Conservation (phyloP, 2,888 invertebrate genomes). For the Ryuthela nishihirai region DNA sequence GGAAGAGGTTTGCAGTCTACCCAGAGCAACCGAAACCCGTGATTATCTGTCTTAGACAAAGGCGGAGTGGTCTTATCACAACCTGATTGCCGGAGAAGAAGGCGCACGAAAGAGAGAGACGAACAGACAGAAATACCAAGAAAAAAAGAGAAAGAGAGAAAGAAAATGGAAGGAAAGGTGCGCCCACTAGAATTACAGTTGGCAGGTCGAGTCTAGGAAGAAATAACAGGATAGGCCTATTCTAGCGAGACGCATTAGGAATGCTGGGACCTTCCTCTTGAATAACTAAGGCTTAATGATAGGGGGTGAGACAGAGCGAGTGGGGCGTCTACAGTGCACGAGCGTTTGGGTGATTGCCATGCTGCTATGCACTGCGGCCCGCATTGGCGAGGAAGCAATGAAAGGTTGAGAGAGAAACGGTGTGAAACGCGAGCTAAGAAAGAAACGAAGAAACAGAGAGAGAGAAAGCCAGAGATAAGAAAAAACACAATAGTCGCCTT, state of each 20-base stretch:
- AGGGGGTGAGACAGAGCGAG: conserved; percentile 21
- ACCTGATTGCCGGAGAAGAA: conserved; percentile 36
- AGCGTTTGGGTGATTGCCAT: conserved; percentile 30
- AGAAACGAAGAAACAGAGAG: no score
- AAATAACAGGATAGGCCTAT: conserved; percentile 37
- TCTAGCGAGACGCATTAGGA: conserved; percentile 35
- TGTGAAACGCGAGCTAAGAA: no score
- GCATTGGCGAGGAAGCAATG: no score
- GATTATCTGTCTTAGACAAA: conserved; percentile 35
- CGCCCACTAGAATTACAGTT: conserved; percentile 33
- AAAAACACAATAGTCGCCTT: no score
- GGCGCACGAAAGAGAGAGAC: conserved; percentile 10
- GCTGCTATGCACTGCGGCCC: conserved; percentile 15
- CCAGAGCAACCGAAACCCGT: conserved; percentile 31
- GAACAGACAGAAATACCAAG: conserved; percentile 5
- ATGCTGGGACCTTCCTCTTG: conserved; percentile 37
- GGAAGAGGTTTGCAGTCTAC: conserved; percentile 29
- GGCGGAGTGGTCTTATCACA: conserved; percentile 30
- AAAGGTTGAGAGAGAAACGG: no score
- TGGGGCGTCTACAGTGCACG: no score
- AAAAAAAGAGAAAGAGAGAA: conserved; percentile 1
- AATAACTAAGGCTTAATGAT: conserved; percentile 34
- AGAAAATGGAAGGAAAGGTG: conserved; percentile 11
- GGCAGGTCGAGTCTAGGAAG: conserved; percentile 23
- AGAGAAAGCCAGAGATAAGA: no score